Evolutionary conservation across 2,888 invertebrate species (phyloP), one percentile per base, ranked within the genome.

Genomic region (Orthosia gracilis): DNA sequence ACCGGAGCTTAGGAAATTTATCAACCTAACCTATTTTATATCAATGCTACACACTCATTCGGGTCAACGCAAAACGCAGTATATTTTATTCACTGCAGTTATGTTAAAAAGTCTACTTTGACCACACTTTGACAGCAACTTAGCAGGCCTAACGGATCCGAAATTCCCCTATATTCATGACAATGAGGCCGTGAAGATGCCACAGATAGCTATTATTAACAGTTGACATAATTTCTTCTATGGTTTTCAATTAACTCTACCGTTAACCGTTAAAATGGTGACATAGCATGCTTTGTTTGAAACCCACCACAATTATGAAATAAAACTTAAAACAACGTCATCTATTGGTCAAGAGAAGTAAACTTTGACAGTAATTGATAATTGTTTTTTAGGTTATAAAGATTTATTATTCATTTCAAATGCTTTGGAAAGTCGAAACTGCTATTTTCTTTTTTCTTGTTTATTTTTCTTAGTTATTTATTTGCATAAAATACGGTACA

Each of bases 401-500:
- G 23, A 64, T 59, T 0, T 0, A 55, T 11, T n/a, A 7, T 0
- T 12, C 0, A 45, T 62, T 21, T 50, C 1, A 23, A 31, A 68
- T 45, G 5, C 21, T 47, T 49, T 18, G 17, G 47, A 11, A 13
- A 17, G 13, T 23, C 4, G 17, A 11, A 49, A 18, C 5, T 3
- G 26, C 5, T n/a, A 5, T 40, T 58, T 40, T 15, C 31, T 18
- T 57, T 58, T 40, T 9, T 45, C 21, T 23, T 57, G 54, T 23
- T 55, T 17, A 23, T 57, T 57, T 23, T 62, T 40, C 21, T 49
- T 5, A 9, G 50, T 80, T 77, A 57, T 66, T 66, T 40, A 55
- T 76, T 65, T 74, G 31, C 55, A 80, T 78, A 57, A 66, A 62
- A 62, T 57, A 17, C 62, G 65, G 54, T 47, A 47, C 73, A 80